A percentile compares a stretch with the other conserved stretches of the same genome.
Conservation (phyloP, 2,113 vertebrate species). For the Riparia riparia region DNA sequence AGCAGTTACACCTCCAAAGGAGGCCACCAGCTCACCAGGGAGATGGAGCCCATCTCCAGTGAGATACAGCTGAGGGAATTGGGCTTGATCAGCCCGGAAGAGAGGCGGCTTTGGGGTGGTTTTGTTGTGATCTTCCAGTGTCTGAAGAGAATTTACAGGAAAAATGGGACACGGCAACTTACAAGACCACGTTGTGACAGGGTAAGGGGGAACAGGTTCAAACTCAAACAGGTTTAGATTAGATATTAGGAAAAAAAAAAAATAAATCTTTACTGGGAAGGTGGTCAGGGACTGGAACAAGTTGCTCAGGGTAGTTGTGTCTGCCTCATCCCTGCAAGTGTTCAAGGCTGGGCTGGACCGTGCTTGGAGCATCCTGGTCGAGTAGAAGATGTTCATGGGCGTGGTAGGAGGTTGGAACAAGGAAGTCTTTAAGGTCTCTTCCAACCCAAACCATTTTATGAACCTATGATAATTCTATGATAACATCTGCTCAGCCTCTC, state of each 20-base stretch:
- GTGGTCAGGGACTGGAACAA: background rate
- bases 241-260: background rate
- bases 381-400: background rate
- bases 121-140: rapidly evolving
- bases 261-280: background rate
- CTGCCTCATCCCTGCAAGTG: background rate
- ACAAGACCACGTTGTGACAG: too few species aligned
- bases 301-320: too few species aligned
- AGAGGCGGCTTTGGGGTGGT: rapidly evolving
- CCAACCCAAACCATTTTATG: background rate
- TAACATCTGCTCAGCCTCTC: background rate
- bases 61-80: rapidly evolving
- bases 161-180: background rate
- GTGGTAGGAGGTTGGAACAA: background rate
- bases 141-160: background rate
- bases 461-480: background rate
- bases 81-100: background rate
- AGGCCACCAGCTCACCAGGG: background rate
- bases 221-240: background rate
- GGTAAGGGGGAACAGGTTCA: background rate
- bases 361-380: background rate
- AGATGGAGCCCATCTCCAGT: too few species aligned
- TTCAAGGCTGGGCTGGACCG: too few species aligned
- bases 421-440: background rate
- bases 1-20: background rate